Conservation (phyloP, 2,888 invertebrate species). For the Lasioglossum pauxillum region DNA sequence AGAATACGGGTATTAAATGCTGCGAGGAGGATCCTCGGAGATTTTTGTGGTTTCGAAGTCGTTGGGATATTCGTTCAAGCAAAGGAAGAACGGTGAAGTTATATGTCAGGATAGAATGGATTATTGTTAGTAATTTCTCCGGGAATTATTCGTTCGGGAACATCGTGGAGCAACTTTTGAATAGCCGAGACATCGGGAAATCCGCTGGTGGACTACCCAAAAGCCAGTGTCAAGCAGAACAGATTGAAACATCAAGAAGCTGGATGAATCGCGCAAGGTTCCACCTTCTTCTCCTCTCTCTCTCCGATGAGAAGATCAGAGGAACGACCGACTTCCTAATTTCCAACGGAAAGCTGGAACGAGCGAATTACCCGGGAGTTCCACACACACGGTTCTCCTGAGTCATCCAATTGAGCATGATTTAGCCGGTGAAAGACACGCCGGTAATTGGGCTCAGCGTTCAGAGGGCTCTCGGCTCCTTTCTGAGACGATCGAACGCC, state of each 20-base stretch:
- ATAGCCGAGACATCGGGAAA: neutral
- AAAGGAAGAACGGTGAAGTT: too few species aligned
- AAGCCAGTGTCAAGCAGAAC: neutral
- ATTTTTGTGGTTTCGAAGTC: too few species aligned
- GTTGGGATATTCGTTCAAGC: too few species aligned
- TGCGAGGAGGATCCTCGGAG: too few species aligned
- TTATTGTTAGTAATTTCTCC: neutral
- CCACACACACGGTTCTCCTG: slow-evolving; percentile 8
- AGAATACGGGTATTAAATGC: too few species aligned
- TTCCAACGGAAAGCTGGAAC: slow-evolving; percentile 16
- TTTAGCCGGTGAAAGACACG: slow-evolving; percentile 28
- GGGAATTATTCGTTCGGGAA: too few species aligned
- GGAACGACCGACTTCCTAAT: slow-evolving; percentile 17
- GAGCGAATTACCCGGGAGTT: slow-evolving; percentile 7
- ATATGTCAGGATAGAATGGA: too few species aligned
- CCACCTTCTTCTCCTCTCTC: neutral
- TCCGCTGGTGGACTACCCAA: neutral
- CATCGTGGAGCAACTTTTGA: neutral
- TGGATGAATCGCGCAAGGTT: neutral
- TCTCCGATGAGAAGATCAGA: neutral
- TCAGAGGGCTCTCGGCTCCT: slow-evolving; percentile 1
- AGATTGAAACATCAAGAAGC: neutral
- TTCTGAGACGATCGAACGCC: neutral
- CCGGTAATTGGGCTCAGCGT: slow-evolving; percentile 16
- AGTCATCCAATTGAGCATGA: slow-evolving; percentile 30